Conservation (phyloP, 2,113 vertebrate genomes). For the Enhydra lutris region DNA sequence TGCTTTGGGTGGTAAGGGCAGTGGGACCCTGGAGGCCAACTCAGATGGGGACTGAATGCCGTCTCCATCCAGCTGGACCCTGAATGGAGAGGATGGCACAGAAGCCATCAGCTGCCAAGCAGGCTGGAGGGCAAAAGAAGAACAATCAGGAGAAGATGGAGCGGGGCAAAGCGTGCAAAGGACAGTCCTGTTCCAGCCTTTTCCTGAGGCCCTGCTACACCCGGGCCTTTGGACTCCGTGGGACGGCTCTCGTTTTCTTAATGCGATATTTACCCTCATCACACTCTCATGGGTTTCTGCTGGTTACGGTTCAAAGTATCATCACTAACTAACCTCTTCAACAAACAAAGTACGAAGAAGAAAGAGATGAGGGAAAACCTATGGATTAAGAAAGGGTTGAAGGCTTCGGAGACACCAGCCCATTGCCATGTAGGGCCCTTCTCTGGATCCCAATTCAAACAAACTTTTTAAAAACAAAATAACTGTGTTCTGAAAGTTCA, state of each 20-base stretch:
- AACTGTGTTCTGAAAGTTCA: not conserved
- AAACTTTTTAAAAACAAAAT: not conserved
- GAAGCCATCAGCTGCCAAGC: not conserved
- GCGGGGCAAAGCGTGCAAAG: rapidly evolving
- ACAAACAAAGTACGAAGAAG: not conserved
- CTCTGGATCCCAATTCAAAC: not conserved
- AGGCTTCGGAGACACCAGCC: not conserved
- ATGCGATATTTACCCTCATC: not conserved
- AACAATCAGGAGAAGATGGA: too few relatives aligned
- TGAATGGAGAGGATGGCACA: rapidly evolving
- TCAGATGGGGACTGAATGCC: not conserved
- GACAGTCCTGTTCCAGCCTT: not conserved
- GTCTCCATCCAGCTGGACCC: not conserved
- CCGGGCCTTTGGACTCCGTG: not conserved
- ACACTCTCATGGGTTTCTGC: not conserved
- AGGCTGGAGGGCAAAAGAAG: not conserved
- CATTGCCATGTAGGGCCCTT: not conserved
- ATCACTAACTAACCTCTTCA: not conserved
- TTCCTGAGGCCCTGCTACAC: not conserved
- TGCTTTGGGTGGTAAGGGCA: not conserved
- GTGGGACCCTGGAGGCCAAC: not conserved
- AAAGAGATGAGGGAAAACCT: not conserved
- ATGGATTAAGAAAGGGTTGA: not conserved
- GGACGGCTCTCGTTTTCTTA: not conserved
- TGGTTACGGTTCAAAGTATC: not conserved